Percentiles rank a stretch among this genome's conserved stretches.
Evolutionary conservation across 2,797 vertebrate genomes (phyloP).

Genomic region (Euthynnus affinis): DNA sequence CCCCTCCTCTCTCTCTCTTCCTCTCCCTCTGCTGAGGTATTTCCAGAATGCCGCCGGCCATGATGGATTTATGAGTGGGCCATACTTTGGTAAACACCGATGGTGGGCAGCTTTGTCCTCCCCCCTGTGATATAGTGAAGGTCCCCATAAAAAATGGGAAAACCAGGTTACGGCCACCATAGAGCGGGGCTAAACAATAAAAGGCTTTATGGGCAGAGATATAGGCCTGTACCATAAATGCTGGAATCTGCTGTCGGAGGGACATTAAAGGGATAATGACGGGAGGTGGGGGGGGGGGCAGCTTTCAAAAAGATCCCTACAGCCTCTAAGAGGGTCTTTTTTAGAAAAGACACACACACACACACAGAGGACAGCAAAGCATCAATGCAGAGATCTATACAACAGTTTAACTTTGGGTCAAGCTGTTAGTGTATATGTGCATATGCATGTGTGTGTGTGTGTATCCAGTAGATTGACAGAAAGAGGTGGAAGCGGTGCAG

Average conservation of each 20-base stretch:
- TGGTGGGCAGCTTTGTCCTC: constrained; percentile 81
- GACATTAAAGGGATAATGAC: constrained; percentile 85
- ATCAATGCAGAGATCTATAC: constrained; percentile 49
- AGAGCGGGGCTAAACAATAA: constrained; percentile 79
- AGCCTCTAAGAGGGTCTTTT: constrained; percentile 59
- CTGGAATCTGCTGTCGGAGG: constrained; percentile 81
- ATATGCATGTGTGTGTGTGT: constrained; percentile 24
- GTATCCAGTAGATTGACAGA: constrained; percentile 56
- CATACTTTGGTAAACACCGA: constrained; percentile 84
- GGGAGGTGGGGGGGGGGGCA: constrained; percentile 23
- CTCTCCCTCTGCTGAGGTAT: constrained; percentile 75
- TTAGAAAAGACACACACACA: constrained; percentile 43
- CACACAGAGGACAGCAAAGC: constrained; percentile 34
- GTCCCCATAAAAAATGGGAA: constrained; percentile 84
- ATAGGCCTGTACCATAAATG: constrained; percentile 85
- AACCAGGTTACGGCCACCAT: constrained; percentile 83
- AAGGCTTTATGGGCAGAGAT: constrained; percentile 85
- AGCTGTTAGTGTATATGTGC: constrained; percentile 8
- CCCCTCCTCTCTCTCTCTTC: constrained; percentile 31
- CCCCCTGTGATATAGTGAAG: constrained; percentile 79
- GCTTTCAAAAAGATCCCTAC: constrained; percentile 76
- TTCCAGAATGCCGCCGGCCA: constrained; percentile 82
- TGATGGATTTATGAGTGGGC: constrained; percentile 81
- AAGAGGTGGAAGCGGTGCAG: constrained; percentile 52
- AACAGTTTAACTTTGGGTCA: constrained; percentile 60